phyloP scores from a whole-genome alignment of 2,888 invertebrate species.

The Theretra japonica region DNA sequence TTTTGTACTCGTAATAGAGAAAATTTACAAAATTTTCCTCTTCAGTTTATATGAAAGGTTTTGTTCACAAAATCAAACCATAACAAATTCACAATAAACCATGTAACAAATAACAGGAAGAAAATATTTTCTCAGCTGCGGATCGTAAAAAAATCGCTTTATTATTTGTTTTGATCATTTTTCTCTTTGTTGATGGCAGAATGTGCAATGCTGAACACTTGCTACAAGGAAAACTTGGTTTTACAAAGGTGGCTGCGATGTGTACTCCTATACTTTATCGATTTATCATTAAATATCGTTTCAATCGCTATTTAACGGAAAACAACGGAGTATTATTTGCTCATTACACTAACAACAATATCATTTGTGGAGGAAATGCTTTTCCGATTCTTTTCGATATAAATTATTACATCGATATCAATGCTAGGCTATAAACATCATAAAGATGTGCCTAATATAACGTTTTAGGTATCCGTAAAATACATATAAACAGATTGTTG shows the following conservation, averaged over 20 bases:
- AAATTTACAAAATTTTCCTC: not conserved
- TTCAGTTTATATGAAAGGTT: not conserved
- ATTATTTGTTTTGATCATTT: constrained; percentile 44
- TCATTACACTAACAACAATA: not conserved
- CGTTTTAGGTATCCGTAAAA: too few species aligned
- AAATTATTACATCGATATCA: constrained; percentile 8
- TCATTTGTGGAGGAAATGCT: not conserved
- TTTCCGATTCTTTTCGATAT: not conserved
- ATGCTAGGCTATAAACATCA: not conserved
- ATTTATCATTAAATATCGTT: not conserved
- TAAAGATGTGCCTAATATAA: too few species aligned
- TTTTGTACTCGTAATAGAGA: not conserved
- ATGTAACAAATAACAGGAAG: not conserved
- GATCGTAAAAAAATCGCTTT: constrained; percentile 46
- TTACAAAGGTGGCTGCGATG: not conserved
- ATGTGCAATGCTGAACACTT: constrained; percentile 49
- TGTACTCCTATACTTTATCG: not conserved
- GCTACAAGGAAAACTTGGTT: constrained; percentile 38
- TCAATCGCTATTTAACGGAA: not conserved
- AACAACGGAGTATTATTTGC: constrained; percentile 9
- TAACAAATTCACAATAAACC: not conserved
- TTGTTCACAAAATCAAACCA: not conserved
- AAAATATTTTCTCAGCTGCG: not conserved
- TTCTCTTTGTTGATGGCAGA: constrained; percentile 38
- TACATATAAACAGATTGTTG: too few species aligned